Evolutionary conservation across 2,797 vertebrate genomes (phyloP), one percentile per base, ranked within the genome.

Genomic region (Sebastes matsubarae): DNA sequence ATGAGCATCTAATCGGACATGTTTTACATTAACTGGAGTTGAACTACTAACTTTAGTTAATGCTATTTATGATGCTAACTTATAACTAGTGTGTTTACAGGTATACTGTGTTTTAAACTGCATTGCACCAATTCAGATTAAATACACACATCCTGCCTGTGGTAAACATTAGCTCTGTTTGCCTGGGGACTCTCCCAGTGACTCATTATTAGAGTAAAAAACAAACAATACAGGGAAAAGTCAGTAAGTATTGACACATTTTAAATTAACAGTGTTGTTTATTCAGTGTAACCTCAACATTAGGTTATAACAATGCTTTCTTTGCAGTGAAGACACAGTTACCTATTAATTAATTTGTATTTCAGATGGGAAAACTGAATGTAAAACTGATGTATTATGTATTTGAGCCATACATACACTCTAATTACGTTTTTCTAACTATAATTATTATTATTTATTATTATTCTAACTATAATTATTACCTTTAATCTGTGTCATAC

Each of bases 161-260:
- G 64, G 77, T 86, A 82, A 87, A 81, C 73, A 80, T 78, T 55
- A 68, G 58, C 38, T 30, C 1, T 65, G 38, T 81, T 55, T 75
- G 66, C 42, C 65, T 8, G 1, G 70, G 60, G 38, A 46, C 38
- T 46, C 38, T 46, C 38, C 38, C 2, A 3, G 0, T 16, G 38
- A 46, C 5, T 46, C 38, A 38, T 14, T 38, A 42, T 42, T 42
- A 46, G 38, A 46, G 38, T 46, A 42, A 16, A 16, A 46, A 16
- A 6, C 5, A 46, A 16, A 46, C 14, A 7, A 46, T 46, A 16
- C 38, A 46, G 5, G 14, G 6, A 46, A 46, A 46, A 46, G 14
- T 46, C 38, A 42, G 38, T 42, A 46, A 46, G 14, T 46, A 16
- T 16, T 46, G 38, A 16, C 38, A 46, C 38, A 46, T 16, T 42